These are phyloP conservation scores for Cyclina sinensis DNA, from an alignment of 1,140 invertebrate genomes.

Conservation along the genomic window DNA sequence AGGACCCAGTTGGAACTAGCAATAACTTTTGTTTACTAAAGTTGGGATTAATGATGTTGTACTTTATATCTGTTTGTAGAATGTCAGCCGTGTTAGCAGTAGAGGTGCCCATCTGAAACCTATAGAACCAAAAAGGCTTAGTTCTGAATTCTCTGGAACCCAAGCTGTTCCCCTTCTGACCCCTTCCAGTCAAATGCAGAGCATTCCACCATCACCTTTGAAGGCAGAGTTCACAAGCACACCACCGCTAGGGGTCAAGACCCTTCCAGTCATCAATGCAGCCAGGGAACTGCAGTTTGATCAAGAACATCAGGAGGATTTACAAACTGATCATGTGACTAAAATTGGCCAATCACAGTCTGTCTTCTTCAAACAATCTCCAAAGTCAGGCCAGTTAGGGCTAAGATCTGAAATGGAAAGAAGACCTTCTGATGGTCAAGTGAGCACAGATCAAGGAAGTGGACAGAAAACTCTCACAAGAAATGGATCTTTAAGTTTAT, in stretches of 20 bases:
- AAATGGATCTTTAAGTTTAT: neutral
- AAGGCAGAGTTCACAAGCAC: slow-evolving; percentile 78
- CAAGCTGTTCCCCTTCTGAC: slow-evolving; percentile 49
- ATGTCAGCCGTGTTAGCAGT: slow-evolving; percentile 44
- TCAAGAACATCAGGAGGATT: slow-evolving; percentile 27
- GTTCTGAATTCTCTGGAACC: slow-evolving; percentile 27
- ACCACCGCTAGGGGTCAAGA: slow-evolving; percentile 75
- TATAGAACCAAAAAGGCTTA: slow-evolving; percentile 68
- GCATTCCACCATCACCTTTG: slow-evolving; percentile 77
- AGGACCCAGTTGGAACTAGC: too few relatives aligned
- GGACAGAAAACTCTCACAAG: neutral
- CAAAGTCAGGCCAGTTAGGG: neutral
- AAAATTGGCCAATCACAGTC: slow-evolving; percentile 5
- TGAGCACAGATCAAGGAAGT: neutral
- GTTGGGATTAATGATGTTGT: too few relatives aligned
- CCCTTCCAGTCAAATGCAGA: slow-evolving; percentile 49
- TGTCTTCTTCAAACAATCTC: neutral
- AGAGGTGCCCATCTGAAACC: slow-evolving; percentile 29
- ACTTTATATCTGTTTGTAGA: too few relatives aligned
- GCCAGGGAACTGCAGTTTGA: slow-evolving; percentile 74
- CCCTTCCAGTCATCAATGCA: slow-evolving; percentile 70
- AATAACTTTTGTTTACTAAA: too few relatives aligned
- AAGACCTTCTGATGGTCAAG: slow-evolving; percentile 7
- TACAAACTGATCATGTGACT: slow-evolving; percentile 16
- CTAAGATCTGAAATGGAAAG: neutral